Percentiles rank a stretch among this genome's conserved stretches.
These are phyloP conservation scores for Brachionus asplanchnoidis DNA, from an alignment of 1,140 invertebrate species.

Conservation along the genomic window DNA sequence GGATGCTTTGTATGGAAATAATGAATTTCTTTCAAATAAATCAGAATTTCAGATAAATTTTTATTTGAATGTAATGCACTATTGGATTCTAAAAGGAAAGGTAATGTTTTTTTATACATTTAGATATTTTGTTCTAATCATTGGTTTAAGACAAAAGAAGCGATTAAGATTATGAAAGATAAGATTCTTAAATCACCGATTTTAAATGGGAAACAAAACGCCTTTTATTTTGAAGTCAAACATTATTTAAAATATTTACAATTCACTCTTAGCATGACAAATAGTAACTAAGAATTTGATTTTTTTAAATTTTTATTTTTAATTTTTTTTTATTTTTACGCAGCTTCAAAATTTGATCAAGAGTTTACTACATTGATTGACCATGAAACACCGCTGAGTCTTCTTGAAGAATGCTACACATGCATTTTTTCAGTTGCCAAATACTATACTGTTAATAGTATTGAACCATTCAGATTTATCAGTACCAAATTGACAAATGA, in stretches of 20 bases:
- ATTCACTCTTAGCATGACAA: constrained; percentile 6
- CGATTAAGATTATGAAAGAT: constrained; percentile 18
- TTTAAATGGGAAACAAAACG: constrained; percentile 11
- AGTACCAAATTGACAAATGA: neutral
- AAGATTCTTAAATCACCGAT: neutral
- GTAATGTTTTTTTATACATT: neutral
- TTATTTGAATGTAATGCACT: constrained; percentile 15
- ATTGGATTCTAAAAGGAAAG: constrained; percentile 4
- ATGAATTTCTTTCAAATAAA: neutral
- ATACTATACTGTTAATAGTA: constrained; percentile 25
- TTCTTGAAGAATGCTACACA: constrained; percentile 39
- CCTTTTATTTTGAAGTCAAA: neutral
- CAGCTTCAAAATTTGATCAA: neutral
- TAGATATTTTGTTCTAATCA: neutral
- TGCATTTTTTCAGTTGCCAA: constrained; percentile 31
- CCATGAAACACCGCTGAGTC: constrained; percentile 15
- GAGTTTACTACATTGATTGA: constrained; percentile 20
- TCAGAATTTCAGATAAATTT: neutral
- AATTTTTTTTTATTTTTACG: neutral
- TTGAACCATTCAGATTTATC: constrained; percentile 23
- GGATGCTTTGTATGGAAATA: neutral
- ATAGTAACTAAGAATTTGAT: neutral
- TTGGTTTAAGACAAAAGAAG: constrained; percentile 13
- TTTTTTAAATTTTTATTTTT: neutral
- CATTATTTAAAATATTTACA: constrained; percentile 23